Evolutionary conservation across 2,888 invertebrate species (phyloP).

Genomic region (Drosophila atroscutellata): DNA sequence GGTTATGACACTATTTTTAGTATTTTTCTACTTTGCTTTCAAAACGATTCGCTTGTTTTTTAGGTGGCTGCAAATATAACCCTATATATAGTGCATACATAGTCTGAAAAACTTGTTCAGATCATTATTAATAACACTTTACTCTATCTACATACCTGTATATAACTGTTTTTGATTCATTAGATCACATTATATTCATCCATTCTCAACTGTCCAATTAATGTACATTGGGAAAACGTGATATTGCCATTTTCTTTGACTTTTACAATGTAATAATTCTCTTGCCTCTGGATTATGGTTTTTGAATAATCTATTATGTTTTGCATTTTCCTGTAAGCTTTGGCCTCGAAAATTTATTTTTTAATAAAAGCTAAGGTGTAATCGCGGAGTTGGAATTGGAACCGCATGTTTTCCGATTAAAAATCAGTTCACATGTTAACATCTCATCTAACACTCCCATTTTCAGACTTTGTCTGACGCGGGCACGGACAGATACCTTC

Average conservation of each 20-base stretch:
- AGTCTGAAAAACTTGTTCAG: not conserved
- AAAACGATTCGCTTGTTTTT: not conserved
- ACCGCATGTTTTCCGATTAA: not conserved
- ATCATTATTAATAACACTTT: not conserved
- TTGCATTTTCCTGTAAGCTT: not conserved
- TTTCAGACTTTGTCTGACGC: too few relatives aligned
- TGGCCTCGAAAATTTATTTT: not conserved
- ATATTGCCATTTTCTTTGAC: not conserved
- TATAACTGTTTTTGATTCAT: not conserved
- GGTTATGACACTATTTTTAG: not conserved
- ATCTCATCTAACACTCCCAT: too few relatives aligned
- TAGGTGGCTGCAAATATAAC: not conserved
- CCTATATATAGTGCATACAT: too few relatives aligned
- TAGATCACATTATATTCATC: not conserved
- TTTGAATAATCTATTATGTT: not conserved
- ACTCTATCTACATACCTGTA: not conserved
- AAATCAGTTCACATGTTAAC: not conserved
- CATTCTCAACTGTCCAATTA: not conserved
- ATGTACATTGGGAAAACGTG: not conserved
- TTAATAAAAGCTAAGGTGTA: not conserved
- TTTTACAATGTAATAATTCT: not conserved
- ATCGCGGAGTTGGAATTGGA: not conserved
- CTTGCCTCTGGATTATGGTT: not conserved
- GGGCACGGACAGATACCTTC: too few relatives aligned
- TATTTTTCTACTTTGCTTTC: not conserved